Evolutionary conservation across 1,140 invertebrate genomes (phyloP), one percentile per base, ranked within the genome.

Genomic region (Drosophila varians): DNA sequence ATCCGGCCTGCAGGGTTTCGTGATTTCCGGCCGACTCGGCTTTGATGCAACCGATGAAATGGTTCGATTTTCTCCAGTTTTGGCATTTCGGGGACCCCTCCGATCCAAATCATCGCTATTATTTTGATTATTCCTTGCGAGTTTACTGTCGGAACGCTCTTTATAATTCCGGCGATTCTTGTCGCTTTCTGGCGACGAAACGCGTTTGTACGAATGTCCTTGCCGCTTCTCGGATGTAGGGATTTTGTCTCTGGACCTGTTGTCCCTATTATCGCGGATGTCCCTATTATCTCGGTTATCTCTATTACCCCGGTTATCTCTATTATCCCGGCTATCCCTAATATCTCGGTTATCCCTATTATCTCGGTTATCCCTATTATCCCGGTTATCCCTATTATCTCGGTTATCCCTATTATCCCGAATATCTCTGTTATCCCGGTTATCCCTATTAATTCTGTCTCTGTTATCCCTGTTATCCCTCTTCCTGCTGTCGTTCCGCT

Each of bases 71-170:
- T 86, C 80, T 25, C 54, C 40, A 3, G 51, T 31, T 9, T 75
- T 84, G 6, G 21, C 12, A 34, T 42, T 61, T 18, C 51, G 61
- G 19, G 36, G 34, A 3, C 60, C 48, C 11, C 51, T 77, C 1
- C 78, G 51, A 65, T 73, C 66, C 2, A 38, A 61, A 34, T 86
- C 82, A 12, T 76, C 56, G 43, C 31, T 48, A 36, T 61, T 69
- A 48, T 48, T 48, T 48, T 57, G 53, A 19, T 79, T 70, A 60
- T 46, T 46, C 31, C 58, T 74, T 21, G 34, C 48, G 45, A 47
- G 40, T 49, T 54, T 75, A 11, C 28, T 52, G 46, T 66, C 58
- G 43, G 46, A 38, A 31, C 65, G 58, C 8, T 84, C 80, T 12
- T 73, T 87, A 5, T 19, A 65, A 4, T 42, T 66, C 0, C 49